Percentiles rank a stretch among this genome's conserved stretches.
Conservation (phyloP, 2,888 invertebrate species). For the Aphidius colemani region DNA sequence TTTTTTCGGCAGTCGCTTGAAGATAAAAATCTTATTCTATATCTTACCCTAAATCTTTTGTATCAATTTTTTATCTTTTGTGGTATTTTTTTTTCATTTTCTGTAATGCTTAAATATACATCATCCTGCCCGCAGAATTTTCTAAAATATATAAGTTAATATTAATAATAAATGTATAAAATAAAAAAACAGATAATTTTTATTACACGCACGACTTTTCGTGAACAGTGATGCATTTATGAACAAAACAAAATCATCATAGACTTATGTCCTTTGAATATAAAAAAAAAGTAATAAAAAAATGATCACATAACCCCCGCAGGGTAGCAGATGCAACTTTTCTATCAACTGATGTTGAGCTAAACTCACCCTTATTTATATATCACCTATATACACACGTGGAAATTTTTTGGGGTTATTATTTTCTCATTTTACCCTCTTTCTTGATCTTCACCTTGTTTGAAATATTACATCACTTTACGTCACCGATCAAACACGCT, state of each 20-base stretch:
- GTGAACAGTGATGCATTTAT: constrained; percentile 15
- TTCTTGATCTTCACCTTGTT: constrained; percentile 32
- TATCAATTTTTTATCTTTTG: constrained; percentile 10
- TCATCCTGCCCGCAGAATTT: neutral
- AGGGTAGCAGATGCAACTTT: constrained; percentile 56
- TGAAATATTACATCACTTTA: constrained; percentile 35
- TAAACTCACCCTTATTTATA: constrained; percentile 19
- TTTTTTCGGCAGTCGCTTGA: constrained; percentile 14
- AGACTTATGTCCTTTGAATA: constrained; percentile 44
- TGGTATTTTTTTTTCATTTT: neutral
- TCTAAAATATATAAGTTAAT: neutral
- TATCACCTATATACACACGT: constrained; percentile 25
- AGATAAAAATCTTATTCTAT: constrained; percentile 16
- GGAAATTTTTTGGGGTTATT: constrained; percentile 34
- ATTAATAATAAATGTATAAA: constrained; percentile 1
- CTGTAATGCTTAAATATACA: neutral
- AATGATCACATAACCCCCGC: constrained; percentile 54
- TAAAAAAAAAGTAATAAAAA: constrained; percentile 35
- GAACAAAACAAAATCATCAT: constrained; percentile 20
- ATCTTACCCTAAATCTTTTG: constrained; percentile 16
- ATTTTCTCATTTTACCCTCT: constrained; percentile 26
- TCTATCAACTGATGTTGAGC: constrained; percentile 29
- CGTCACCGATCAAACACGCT: constrained; percentile 29
- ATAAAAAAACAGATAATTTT: constrained; percentile 5
- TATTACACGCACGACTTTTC: too few species aligned